A percentile compares a stretch with the other conserved stretches of the same genome.
phyloP scores from a whole-genome alignment of 2,797 vertebrate species.

The Anolis apletophallus region DNA sequence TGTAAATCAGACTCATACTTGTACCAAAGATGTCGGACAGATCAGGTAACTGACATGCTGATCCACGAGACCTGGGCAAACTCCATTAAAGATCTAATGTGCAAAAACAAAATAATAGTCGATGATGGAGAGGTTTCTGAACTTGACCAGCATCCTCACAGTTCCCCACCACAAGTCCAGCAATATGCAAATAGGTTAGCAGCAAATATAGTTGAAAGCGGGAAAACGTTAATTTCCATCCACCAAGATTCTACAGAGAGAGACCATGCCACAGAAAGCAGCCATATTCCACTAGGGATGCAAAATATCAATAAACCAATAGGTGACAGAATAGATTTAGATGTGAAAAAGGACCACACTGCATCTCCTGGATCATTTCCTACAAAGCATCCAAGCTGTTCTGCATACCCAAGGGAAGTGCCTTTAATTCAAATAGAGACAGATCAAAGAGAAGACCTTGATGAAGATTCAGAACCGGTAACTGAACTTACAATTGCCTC shows the following conservation, averaged over 20 bases:
- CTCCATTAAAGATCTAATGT: constrained; percentile 96
- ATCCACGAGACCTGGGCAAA: constrained; percentile 97
- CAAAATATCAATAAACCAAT: constrained; percentile 72
- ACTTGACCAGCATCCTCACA: constrained; percentile 73
- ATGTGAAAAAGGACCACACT: constrained; percentile 71
- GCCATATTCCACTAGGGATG: constrained; percentile 63
- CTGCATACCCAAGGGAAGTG: constrained; percentile 85
- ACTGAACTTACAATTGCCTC: constrained; percentile 13
- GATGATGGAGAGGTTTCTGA: constrained; percentile 82
- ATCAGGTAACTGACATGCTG: constrained; percentile 94
- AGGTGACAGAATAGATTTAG: constrained; percentile 67
- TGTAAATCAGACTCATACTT: constrained; percentile 97
- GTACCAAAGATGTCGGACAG: constrained; percentile 88
- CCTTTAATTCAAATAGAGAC: constrained; percentile 96
- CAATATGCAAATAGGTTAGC: constrained; percentile 84
- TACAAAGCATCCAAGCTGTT: constrained; percentile 39
- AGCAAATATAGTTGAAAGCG: constrained; percentile 85
- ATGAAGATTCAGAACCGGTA: constrained; percentile 61
- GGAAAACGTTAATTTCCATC: constrained; percentile 79
- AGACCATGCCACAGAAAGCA: constrained; percentile 77
- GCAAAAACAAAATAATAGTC: constrained; percentile 95
- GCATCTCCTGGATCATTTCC: constrained; percentile 57
- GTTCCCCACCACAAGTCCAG: constrained; percentile 83
- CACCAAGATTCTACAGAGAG: constrained; percentile 80
- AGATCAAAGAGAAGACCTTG: constrained; percentile 86